Conservation (phyloP, 2,113 vertebrate genomes). For the Capra hircus region DNA sequence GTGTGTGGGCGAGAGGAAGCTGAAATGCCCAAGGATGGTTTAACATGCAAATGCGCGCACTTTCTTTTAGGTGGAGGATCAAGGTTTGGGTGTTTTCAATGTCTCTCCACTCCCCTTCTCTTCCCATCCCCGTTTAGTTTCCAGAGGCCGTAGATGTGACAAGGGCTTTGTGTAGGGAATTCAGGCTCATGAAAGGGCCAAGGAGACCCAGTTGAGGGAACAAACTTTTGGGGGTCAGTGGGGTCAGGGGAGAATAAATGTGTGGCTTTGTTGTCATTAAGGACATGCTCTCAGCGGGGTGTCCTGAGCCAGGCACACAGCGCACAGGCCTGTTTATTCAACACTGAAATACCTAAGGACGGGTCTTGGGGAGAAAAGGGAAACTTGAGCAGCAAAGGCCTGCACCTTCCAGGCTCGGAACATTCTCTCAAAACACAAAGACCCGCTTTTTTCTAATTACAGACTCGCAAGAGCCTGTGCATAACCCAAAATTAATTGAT, state of each 20-base stretch:
- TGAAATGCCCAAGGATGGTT: conserved; percentile 60
- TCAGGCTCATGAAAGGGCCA: conserved; percentile 90
- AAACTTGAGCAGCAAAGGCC: conserved; percentile 63
- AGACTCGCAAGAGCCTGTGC: conserved; percentile 61
- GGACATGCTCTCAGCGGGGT: conserved; percentile 95
- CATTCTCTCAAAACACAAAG: conserved; percentile 55
- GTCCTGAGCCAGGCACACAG: conserved; percentile 79
- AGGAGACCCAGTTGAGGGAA: conserved; percentile 88
- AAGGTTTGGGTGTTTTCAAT: conserved; percentile 81
- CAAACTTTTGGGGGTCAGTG: conserved; percentile 94
- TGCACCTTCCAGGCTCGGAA: conserved; percentile 51
- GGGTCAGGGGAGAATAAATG: conserved; percentile 95
- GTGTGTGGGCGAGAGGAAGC: conserved; percentile 46
- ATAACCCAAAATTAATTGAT: conserved; percentile 56
- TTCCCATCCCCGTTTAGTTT: conserved; percentile 68
- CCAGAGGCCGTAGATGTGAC: conserved; percentile 78
- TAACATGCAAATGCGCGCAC: conserved; percentile 85
- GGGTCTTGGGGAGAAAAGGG: conserved; percentile 74
- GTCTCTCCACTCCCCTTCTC: conserved; percentile 51
- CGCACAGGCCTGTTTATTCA: conserved; percentile 81
- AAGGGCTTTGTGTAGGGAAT: conserved; percentile 88
- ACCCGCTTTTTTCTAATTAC: conserved; percentile 42
- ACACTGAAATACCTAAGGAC: conserved; percentile 74
- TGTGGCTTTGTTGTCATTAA: conserved; percentile 92
- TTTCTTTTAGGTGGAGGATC: conserved; percentile 81